Conservation (phyloP, 2,888 invertebrate species). For the Coleophora flavipennella region DNA sequence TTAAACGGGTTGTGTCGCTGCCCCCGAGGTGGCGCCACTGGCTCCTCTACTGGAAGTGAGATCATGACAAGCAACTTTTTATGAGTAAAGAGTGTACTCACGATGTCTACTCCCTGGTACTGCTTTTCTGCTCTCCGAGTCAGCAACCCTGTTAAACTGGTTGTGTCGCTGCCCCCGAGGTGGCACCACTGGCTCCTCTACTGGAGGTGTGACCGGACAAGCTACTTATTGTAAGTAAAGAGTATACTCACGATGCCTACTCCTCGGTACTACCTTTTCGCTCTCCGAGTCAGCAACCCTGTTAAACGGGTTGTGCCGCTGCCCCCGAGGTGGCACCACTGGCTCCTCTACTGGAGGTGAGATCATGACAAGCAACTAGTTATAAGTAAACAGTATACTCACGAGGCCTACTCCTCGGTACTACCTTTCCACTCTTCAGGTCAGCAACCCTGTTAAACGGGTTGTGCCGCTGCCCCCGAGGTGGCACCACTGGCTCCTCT, state of each 20-base stretch:
- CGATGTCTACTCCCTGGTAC: constrained; percentile 57
- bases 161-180: constrained; percentile 86
- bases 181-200: constrained; percentile 78
- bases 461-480: constrained; percentile 85
- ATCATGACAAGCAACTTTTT: too few species aligned
- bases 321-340: constrained; percentile 80
- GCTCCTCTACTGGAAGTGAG: too few species aligned
- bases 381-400: too few species aligned
- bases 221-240: too few species aligned
- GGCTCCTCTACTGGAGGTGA: too few species aligned
- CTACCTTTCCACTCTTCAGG: constrained; percentile 33
- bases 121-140: constrained; percentile 34
- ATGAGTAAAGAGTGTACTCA: too few species aligned
- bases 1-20: constrained; percentile 89
- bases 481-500: constrained; percentile 79
- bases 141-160: constrained; percentile 80
- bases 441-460: constrained; percentile 81
- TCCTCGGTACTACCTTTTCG: constrained; percentile 42
- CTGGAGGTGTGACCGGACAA: too few species aligned
- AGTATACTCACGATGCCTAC: constrained; percentile 54
- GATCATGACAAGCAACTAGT: too few species aligned
- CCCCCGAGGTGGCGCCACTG: constrained; percentile 80
- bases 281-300: constrained; percentile 54
- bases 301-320: constrained; percentile 88
- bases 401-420: constrained; percentile 57